Conservation (phyloP, 2,113 vertebrate species). For the Cephalopholis sonnerati region DNA sequence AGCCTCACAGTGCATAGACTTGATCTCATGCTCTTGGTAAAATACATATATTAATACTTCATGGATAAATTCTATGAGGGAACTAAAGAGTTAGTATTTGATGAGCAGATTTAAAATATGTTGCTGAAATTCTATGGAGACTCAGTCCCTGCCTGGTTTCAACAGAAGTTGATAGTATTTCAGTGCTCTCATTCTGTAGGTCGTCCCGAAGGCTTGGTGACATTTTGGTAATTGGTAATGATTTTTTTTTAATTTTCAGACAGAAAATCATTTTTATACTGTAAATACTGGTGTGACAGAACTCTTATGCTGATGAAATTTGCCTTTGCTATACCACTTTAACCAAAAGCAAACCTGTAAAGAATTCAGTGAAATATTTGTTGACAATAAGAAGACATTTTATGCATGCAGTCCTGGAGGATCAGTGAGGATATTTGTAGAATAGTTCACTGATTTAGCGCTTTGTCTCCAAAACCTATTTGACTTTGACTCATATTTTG, state of each 20-base stretch:
- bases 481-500: slow-evolving; percentile 48
- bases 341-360: neutral
- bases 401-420: slow-evolving; percentile 24
- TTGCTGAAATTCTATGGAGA: neutral
- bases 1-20: no score
- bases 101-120: neutral
- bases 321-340: slow-evolving; percentile 6
- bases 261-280: neutral
- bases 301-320: neutral
- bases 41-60: no score
- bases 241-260: neutral
- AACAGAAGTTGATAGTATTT: neutral
- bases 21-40: no score
- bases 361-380: slow-evolving; percentile 9
- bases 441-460: slow-evolving; percentile 40
- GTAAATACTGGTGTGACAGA: neutral
- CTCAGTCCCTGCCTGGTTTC: neutral
- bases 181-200: neutral
- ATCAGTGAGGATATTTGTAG: slow-evolving; percentile 35
- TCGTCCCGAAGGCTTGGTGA: neutral
- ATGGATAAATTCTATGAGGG: no score
- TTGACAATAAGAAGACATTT: neutral
- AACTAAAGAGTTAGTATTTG: neutral
- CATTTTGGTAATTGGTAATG: neutral
- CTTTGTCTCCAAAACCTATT: slow-evolving; percentile 50